Conservation (phyloP, 2,113 vertebrate genomes). For the Neopipo cinnamomea region DNA sequence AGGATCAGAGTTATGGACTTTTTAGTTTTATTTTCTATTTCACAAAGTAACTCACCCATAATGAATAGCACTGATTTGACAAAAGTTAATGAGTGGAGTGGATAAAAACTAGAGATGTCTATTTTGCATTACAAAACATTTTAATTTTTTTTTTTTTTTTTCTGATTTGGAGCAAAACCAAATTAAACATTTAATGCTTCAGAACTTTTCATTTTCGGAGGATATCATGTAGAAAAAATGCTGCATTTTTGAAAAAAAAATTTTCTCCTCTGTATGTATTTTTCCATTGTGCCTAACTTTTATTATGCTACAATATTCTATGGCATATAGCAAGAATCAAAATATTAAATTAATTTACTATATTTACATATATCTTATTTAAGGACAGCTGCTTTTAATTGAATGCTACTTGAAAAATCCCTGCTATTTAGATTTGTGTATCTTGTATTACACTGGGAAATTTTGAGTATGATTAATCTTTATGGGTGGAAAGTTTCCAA, state of each 20-base stretch:
- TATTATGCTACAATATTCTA: not conserved
- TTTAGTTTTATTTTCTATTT: constrained; percentile 42
- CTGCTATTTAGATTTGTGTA: not conserved
- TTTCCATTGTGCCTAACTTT: constrained; percentile 9
- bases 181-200: constrained; percentile 35
- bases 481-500: not conserved
- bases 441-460: not conserved
- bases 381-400: constrained; percentile 18
- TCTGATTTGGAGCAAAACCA: constrained; percentile 19
- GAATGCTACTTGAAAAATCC: not conserved
- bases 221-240: not conserved
- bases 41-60: constrained; percentile 7
- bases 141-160: not conserved
- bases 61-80: constrained; percentile 56
- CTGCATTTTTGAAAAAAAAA: not conserved
- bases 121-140: constrained; percentile 55
- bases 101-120: constrained; percentile 45
- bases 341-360: constrained; percentile 15
- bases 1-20: not conserved
- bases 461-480: not conserved
- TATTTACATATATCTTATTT: constrained; percentile 2
- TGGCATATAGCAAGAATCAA: not conserved
- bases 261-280: not conserved
- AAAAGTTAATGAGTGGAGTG: constrained; percentile 41
- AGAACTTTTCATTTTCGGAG: constrained; percentile 16